Evolutionary conservation across 2,113 vertebrate genomes (phyloP).

Genomic region (Xiphias gladius): DNA sequence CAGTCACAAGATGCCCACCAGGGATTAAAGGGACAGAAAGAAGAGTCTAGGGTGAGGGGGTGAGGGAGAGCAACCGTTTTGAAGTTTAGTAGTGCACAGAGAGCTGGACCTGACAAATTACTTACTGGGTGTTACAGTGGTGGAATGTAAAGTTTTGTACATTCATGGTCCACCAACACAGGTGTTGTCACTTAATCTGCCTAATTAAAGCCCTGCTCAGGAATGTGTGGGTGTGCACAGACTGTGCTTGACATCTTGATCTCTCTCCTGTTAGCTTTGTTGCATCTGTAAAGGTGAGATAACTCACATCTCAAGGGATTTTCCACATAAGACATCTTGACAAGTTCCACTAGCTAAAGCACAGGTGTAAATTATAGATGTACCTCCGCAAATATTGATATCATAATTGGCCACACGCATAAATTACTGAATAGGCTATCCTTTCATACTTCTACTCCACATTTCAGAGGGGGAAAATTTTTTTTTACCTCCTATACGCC

Average conservation of each 20-base stretch:
- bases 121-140: constrained; percentile 47
- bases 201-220: constrained; percentile 32
- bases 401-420: too few relatives aligned
- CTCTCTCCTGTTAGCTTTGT: too few relatives aligned
- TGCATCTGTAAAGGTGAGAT: too few relatives aligned
- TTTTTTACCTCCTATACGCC: too few relatives aligned
- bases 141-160: constrained; percentile 31
- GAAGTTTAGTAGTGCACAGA: constrained; percentile 61
- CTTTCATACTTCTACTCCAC: too few relatives aligned
- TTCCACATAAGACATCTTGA: too few relatives aligned
- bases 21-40: constrained; percentile 81
- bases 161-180: constrained; percentile 32
- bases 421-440: too few relatives aligned
- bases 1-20: constrained; percentile 77
- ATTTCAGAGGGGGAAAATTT: too few relatives aligned
- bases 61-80: constrained; percentile 45
- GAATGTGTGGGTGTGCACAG: background rate
- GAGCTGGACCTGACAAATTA: constrained; percentile 57
- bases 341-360: too few relatives aligned
- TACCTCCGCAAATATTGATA: too few relatives aligned
- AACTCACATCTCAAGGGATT: too few relatives aligned
- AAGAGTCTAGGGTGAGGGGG: constrained; percentile 54
- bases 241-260: background rate
- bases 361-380: too few relatives aligned
- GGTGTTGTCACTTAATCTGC: constrained; percentile 39